These are phyloP conservation scores for Lasioglossum lativentre DNA, from an alignment of 2,888 invertebrate genomes.

Conservation along the genomic window DNA sequence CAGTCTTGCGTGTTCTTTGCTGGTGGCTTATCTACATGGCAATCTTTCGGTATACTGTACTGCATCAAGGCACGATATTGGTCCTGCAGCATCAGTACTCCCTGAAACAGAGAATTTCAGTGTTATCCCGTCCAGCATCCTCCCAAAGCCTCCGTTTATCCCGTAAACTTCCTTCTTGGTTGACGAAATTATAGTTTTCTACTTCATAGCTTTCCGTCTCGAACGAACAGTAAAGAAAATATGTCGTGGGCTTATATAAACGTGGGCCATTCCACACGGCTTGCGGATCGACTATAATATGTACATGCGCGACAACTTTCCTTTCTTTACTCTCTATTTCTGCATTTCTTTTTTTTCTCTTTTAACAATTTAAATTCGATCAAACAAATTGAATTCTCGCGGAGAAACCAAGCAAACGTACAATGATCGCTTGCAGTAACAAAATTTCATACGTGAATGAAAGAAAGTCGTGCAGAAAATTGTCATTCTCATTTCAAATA, in stretches of 20 bases:
- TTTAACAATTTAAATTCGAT: slow-evolving; percentile 12
- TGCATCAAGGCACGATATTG: slow-evolving; percentile 91
- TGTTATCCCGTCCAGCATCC: slow-evolving; percentile 83
- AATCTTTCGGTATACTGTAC: slow-evolving; percentile 90
- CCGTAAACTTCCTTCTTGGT: slow-evolving; percentile 81
- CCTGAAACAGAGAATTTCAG: slow-evolving; percentile 87
- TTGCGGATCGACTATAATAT: slow-evolving; percentile 57
- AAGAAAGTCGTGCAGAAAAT: slow-evolving; percentile 63
- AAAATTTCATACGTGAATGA: slow-evolving; percentile 45
- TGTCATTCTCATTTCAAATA: slow-evolving; percentile 46
- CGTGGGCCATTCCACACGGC: slow-evolving; percentile 74
- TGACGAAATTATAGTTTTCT: slow-evolving; percentile 80
- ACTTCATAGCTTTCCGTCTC: slow-evolving; percentile 78
- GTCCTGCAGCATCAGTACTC: slow-evolving; percentile 90
- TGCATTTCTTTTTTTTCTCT: slow-evolving; percentile 6
- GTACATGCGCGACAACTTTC: slow-evolving; percentile 55
- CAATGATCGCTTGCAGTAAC: slow-evolving; percentile 59
- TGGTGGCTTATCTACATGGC: slow-evolving; percentile 86
- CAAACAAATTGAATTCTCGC: slow-evolving; percentile 38
- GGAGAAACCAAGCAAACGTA: slow-evolving; percentile 56
- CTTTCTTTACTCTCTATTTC: slow-evolving; percentile 16
- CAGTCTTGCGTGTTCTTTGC: slow-evolving; percentile 86
- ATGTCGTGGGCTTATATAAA: slow-evolving; percentile 66
- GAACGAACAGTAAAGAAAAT: slow-evolving; percentile 72
- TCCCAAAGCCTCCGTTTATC: slow-evolving; percentile 78